These are phyloP conservation scores for Mionectes macconnelli DNA, from an alignment of 2,113 vertebrate species.

Conservation along the genomic window DNA sequence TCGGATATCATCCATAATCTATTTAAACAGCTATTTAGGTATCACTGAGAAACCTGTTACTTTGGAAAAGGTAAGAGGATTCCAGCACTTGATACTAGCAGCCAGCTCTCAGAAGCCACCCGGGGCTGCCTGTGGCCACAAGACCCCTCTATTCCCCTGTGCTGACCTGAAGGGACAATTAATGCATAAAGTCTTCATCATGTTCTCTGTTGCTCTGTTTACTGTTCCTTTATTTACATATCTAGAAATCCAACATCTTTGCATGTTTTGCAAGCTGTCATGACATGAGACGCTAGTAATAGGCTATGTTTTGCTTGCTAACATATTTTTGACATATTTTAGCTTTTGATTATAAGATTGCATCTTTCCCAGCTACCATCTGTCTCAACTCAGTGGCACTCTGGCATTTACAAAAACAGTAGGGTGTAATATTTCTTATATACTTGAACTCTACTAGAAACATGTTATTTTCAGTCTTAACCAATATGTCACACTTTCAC, in stretches of 20 bases:
- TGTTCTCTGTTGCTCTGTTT: constrained; percentile 55
- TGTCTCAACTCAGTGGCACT: constrained; percentile 78
- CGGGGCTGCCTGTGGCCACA: not conserved
- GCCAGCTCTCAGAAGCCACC: constrained; percentile 44
- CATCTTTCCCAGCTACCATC: constrained; percentile 82
- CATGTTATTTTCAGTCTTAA: constrained; percentile 76
- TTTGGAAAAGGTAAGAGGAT: constrained; percentile 63
- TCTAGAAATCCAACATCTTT: constrained; percentile 68
- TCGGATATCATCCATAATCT: constrained; percentile 65
- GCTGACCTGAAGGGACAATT: not conserved
- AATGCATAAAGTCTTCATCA: not conserved
- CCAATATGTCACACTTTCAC: constrained; percentile 77
- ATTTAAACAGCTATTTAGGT: constrained; percentile 71
- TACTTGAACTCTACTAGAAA: constrained; percentile 73
- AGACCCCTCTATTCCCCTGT: not conserved
- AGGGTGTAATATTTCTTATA: constrained; percentile 78
- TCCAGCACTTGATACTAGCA: constrained; percentile 9
- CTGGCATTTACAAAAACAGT: constrained; percentile 78
- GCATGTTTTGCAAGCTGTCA: constrained; percentile 83
- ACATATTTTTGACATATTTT: constrained; percentile 84
- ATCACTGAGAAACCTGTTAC: constrained; percentile 53
- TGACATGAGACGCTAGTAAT: constrained; percentile 74
- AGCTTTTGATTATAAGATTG: constrained; percentile 81
- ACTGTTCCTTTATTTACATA: constrained; percentile 72
- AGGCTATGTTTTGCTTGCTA: constrained; percentile 78